Conservation (phyloP, 2,797 vertebrate genomes). For the Enteromius argenteus region DNA sequence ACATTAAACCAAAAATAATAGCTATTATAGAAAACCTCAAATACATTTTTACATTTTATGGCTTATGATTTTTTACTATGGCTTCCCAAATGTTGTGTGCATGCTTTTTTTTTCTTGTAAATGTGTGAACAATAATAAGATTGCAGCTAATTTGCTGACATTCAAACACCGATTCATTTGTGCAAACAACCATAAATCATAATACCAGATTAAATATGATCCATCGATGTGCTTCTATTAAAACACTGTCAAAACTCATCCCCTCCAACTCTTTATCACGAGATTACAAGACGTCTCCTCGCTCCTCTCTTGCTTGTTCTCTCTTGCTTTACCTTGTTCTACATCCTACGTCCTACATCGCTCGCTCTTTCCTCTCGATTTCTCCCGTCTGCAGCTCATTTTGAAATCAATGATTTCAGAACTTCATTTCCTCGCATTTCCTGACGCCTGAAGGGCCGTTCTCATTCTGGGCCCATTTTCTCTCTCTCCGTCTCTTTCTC, state of each 20-base stretch:
- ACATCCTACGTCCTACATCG: neutral
- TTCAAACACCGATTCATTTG: neutral
- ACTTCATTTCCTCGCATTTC: constrained; percentile 81
- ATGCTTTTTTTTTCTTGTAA: neutral
- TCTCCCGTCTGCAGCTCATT: constrained; percentile 74
- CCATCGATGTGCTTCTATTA: constrained; percentile 51
- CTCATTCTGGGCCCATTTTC: constrained; percentile 74
- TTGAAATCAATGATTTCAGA: constrained; percentile 84
- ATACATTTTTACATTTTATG: neutral
- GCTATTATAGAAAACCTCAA: neutral
- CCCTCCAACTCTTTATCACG: constrained; percentile 39
- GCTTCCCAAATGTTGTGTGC: neutral
- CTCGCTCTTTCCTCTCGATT: constrained; percentile 30
- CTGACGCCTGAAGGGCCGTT: constrained; percentile 75
- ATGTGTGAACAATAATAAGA: constrained; percentile 12
- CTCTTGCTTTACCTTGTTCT: constrained; percentile 37
- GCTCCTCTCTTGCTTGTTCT: constrained; percentile 17
- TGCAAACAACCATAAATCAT: constrained; percentile 26
- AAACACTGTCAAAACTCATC: constrained; percentile 32
- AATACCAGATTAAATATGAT: constrained; percentile 26
- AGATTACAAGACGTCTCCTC: constrained; percentile 36
- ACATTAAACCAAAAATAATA: neutral
- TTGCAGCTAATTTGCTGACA: neutral
- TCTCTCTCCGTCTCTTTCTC: constrained; percentile 76
- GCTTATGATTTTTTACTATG: neutral